phyloP scores from a whole-genome alignment of 2,888 invertebrate genomes.

The Xiphydria camelus region DNA sequence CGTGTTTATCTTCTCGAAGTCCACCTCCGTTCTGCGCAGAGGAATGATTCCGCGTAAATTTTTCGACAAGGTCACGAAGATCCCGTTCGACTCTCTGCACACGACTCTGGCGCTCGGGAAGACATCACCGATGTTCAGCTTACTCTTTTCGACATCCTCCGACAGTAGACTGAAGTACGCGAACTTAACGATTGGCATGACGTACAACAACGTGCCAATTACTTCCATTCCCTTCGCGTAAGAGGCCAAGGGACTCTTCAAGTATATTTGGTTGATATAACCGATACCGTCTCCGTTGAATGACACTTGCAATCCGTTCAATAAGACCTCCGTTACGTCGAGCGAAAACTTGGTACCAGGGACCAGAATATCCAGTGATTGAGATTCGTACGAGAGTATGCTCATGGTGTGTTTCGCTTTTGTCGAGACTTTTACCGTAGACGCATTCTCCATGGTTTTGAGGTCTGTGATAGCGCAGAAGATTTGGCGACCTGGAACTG shows the following conservation, averaged over 20 bases:
- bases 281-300: constrained; percentile 58
- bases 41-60: constrained; percentile 45
- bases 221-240: constrained; percentile 36
- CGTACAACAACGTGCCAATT: constrained; percentile 62
- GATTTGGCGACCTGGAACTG: constrained; percentile 65
- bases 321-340: constrained; percentile 51
- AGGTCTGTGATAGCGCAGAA: constrained; percentile 64
- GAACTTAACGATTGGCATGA: constrained; percentile 70
- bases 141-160: constrained; percentile 42
- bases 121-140: constrained; percentile 62
- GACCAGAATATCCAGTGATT: constrained; percentile 55
- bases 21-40: constrained; percentile 39
- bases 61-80: constrained; percentile 45
- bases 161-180: constrained; percentile 65
- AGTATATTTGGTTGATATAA: constrained; percentile 52
- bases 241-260: constrained; percentile 32
- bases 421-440: constrained; percentile 61
- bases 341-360: constrained; percentile 57
- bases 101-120: constrained; percentile 64
- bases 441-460: constrained; percentile 53
- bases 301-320: constrained; percentile 58
- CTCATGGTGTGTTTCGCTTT: constrained; percentile 50
- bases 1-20: constrained; percentile 53
- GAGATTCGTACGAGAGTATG: constrained; percentile 35
- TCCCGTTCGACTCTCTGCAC: constrained; percentile 55